Percentiles rank a stretch among this genome's conserved stretches.
Evolutionary conservation across 2,797 vertebrate genomes (phyloP).

Genomic region (Pangasius krempfi): DNA sequence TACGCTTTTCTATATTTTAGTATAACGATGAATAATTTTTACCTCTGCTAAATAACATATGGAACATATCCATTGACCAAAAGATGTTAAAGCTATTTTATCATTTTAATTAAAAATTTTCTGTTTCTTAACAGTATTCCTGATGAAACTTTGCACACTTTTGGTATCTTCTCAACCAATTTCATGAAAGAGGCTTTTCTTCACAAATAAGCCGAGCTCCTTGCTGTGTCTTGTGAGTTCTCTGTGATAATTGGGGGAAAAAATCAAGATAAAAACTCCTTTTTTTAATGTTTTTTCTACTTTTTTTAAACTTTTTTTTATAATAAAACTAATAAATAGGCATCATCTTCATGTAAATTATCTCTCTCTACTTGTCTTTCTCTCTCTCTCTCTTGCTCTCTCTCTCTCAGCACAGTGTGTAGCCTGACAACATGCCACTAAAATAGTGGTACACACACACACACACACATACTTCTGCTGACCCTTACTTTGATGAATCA

Average conservation of each 20-base stretch:
- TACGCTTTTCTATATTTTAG: background rate
- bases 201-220: too few relatives aligned
- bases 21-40: too few relatives aligned
- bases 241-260: too few relatives aligned
- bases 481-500: constrained; percentile 49
- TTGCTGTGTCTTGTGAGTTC: too few relatives aligned
- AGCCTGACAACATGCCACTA: background rate
- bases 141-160: background rate
- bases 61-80: background rate
- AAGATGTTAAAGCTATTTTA: background rate
- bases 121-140: too few relatives aligned
- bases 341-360: too few relatives aligned
- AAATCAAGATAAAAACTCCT: too few relatives aligned
- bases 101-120: background rate
- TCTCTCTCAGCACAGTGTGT: background rate
- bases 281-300: too few relatives aligned
- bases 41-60: background rate
- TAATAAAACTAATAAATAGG: too few relatives aligned
- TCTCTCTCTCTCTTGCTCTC: background rate
- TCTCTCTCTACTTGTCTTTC: background rate
- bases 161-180: background rate
- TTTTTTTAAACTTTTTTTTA: too few relatives aligned
- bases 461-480: constrained; percentile 23
- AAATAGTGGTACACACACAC: background rate
- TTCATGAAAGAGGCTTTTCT: too few relatives aligned